Evolutionary conservation across 2,797 vertebrate genomes (phyloP).

Genomic region (Lutjanus argentimaculatus): DNA sequence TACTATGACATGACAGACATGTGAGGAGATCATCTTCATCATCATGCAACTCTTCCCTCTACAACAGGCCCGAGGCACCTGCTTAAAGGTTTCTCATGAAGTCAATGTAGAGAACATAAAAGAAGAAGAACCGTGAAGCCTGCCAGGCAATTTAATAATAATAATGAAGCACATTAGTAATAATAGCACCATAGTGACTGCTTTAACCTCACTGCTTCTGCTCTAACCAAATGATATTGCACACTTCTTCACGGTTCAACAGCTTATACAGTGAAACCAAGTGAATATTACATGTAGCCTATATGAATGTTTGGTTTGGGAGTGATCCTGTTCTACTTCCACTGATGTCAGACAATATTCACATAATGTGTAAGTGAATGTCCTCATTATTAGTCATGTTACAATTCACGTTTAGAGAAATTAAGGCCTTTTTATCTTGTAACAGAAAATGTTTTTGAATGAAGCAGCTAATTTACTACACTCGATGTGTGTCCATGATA

Average conservation of each 20-base stretch:
- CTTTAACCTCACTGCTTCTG: not conserved
- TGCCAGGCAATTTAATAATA: not conserved
- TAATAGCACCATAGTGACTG: not conserved
- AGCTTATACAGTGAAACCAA: not conserved
- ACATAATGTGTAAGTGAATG: not conserved
- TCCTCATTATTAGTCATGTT: not conserved
- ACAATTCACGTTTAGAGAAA: not conserved
- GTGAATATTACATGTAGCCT: not conserved
- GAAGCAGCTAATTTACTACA: not conserved
- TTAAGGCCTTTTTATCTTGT: not conserved
- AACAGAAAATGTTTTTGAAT: not conserved
- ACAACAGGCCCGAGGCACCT: slow-evolving; percentile 4
- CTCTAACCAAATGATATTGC: not conserved
- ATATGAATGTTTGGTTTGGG: not conserved
- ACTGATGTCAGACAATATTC: not conserved
- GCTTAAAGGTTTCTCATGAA: not conserved
- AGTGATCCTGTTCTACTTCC: not conserved
- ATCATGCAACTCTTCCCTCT: not conserved
- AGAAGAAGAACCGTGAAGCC: not conserved
- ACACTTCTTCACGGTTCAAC: not conserved
- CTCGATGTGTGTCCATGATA: not conserved
- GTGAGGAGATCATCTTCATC: slow-evolving; percentile 1
- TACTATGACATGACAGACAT: slow-evolving; percentile 20
- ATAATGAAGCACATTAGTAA: not conserved
- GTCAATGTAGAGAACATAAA: not conserved